phyloP scores from a whole-genome alignment of 1,140 invertebrate genomes.

The Carposina sasakii region DNA sequence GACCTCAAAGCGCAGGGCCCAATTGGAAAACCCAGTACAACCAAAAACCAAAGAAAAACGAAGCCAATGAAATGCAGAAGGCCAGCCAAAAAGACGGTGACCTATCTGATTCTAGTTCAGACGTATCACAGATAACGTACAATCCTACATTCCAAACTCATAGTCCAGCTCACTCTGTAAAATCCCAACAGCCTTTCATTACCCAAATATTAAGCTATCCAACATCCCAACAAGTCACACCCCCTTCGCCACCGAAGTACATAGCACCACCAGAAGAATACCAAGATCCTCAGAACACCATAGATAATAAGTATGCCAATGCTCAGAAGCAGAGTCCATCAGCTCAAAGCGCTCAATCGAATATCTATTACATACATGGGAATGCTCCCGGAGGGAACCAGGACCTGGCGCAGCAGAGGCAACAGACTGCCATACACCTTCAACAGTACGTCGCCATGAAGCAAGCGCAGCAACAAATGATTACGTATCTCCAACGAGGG shows the following conservation, averaged over 20 bases:
- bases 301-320: constrained; percentile 49
- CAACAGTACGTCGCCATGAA: constrained; percentile 72
- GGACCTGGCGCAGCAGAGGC: constrained; percentile 59
- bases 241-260: constrained; percentile 59
- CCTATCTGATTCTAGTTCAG: constrained; percentile 40
- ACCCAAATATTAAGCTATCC: constrained; percentile 69
- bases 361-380: constrained; percentile 67
- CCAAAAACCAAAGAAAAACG: constrained; percentile 59
- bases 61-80: constrained; percentile 55
- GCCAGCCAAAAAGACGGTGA: constrained; percentile 49
- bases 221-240: constrained; percentile 63
- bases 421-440: constrained; percentile 66
- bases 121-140: constrained; percentile 66
- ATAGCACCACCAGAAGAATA: constrained; percentile 66
- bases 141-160: constrained; percentile 72
- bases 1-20: constrained; percentile 56
- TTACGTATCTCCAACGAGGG: constrained; percentile 56
- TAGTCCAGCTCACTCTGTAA: constrained; percentile 62
- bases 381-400: constrained; percentile 36
- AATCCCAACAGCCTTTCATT: constrained; percentile 64
- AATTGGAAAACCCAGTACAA: constrained; percentile 65
- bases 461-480: constrained; percentile 70
- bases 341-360: constrained; percentile 49
- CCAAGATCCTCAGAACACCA: constrained; percentile 57
- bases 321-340: constrained; percentile 32